phyloP scores from a whole-genome alignment of 1,140 invertebrate genomes.

The Mactra quadrangularis region DNA sequence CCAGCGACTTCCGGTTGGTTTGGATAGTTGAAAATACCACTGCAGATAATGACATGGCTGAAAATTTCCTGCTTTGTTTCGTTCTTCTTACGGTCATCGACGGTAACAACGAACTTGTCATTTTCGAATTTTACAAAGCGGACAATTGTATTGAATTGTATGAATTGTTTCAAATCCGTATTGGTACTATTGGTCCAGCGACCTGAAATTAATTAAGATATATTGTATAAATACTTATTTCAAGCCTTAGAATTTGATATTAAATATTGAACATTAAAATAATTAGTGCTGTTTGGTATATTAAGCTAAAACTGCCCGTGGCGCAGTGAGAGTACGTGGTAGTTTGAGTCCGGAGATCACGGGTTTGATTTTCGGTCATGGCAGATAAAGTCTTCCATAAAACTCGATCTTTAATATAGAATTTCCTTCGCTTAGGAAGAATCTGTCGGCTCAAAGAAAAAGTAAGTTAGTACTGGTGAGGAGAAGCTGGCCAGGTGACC shows the following conservation, averaged over 20 bases:
- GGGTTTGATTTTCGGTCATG: too few relatives aligned
- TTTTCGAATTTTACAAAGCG: conserved; percentile 8
- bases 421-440: too few relatives aligned
- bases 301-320: too few relatives aligned
- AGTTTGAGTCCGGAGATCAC: too few relatives aligned
- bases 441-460: too few relatives aligned
- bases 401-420: too few relatives aligned
- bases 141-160: conserved; percentile 19
- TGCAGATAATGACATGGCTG: conserved; percentile 48
- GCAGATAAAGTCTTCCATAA: too few relatives aligned
- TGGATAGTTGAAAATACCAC: conserved; percentile 45
- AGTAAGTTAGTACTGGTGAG: too few relatives aligned
- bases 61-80: conserved; percentile 12
- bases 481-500: too few relatives aligned
- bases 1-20: conserved; percentile 36
- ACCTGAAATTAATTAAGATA: conserved; percentile 4
- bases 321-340: too few relatives aligned
- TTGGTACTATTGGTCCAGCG: not conserved
- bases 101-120: conserved; percentile 46
- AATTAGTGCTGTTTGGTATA: too few relatives aligned
- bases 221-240: not conserved
- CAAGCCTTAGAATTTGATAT: not conserved
- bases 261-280: too few relatives aligned
- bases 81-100: conserved; percentile 9
- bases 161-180: not conserved